phyloP scores from a whole-genome alignment of 1,140 invertebrate genomes.

The Zeugodacus cucurbitae region DNA sequence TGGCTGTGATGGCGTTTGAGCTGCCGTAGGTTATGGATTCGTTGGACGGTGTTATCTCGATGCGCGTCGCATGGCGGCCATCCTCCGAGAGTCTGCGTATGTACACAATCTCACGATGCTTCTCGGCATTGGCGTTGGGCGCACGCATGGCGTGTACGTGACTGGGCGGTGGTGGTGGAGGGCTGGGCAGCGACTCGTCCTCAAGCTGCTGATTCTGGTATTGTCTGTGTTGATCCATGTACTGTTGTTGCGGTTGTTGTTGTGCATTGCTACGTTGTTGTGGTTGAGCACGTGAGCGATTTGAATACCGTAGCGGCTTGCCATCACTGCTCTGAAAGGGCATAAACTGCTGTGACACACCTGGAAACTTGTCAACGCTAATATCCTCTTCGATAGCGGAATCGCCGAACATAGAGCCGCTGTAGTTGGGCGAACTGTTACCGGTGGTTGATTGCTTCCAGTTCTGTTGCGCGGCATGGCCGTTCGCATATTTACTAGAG shows the following conservation, averaged over 20 bases:
- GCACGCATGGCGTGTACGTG: conserved; percentile 11
- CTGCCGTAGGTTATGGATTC: conserved; percentile 58
- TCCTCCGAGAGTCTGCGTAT: conserved; percentile 60
- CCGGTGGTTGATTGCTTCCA: conserved; percentile 64
- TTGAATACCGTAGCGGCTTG: conserved; percentile 58
- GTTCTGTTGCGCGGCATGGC: conserved; percentile 46
- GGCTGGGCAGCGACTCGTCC: not conserved
- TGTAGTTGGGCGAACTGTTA: conserved; percentile 65
- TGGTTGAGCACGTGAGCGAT: conserved; percentile 46
- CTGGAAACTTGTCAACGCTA: conserved; percentile 64
- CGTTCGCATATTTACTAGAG: conserved; percentile 51
- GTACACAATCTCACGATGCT: conserved; percentile 62
- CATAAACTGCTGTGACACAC: conserved; percentile 55
- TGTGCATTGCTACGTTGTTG: not conserved
- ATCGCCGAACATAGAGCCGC: conserved; percentile 65
- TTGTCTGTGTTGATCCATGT: not conserved
- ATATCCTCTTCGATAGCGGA: conserved; percentile 66
- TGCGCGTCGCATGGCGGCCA: conserved; percentile 55
- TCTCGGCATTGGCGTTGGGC: conserved; percentile 46
- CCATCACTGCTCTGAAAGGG: conserved; percentile 57
- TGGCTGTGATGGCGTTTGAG: conserved; percentile 45
- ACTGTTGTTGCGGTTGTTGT: conserved; percentile 27
- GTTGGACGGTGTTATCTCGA: conserved; percentile 63
- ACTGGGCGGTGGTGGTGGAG: not conserved
- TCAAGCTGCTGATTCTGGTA: conserved; percentile 5